A percentile compares a stretch with the other conserved stretches of the same genome.
These are phyloP conservation scores for Pycnomerus fuliginosus DNA, from an alignment of 2,888 invertebrate species.

Conservation along the genomic window DNA sequence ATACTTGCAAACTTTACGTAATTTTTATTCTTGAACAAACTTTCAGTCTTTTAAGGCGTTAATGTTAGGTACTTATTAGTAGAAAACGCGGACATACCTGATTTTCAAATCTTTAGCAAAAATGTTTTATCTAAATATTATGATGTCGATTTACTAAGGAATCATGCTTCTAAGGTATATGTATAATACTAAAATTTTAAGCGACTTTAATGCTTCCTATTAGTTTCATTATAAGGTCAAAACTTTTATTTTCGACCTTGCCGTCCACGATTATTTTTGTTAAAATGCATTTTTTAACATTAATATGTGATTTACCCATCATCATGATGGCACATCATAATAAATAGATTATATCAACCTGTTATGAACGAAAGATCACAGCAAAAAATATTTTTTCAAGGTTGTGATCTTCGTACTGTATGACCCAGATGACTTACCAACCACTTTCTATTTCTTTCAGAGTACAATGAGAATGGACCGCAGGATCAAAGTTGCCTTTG, in stretches of 20 bases:
- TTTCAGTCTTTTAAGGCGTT: neutral
- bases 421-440: slow-evolving; percentile 36
- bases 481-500: slow-evolving; percentile 27
- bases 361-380: too few species aligned
- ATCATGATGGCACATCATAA: too few species aligned
- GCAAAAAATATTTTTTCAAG: slow-evolving; percentile 28
- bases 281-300: too few species aligned
- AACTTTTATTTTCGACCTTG: slow-evolving; percentile 19
- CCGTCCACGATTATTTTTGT: neutral
- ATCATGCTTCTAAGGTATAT: too few species aligned
- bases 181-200: too few species aligned
- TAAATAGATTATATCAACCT: too few species aligned
- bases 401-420: slow-evolving; percentile 21
- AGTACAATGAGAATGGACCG: slow-evolving; percentile 36
- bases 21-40: neutral
- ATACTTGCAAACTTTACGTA: too few species aligned
- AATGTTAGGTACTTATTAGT: too few species aligned
- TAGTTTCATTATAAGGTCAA: slow-evolving; percentile 3
- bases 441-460: slow-evolving; percentile 44
- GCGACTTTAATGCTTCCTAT: neutral
- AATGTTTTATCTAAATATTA: neutral
- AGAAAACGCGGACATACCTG: neutral
- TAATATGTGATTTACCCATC: too few species aligned
- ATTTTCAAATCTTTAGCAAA: neutral
- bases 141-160: too few species aligned